phyloP scores from a whole-genome alignment of 2,888 invertebrate genomes.

The Stenotaenia linearis region DNA sequence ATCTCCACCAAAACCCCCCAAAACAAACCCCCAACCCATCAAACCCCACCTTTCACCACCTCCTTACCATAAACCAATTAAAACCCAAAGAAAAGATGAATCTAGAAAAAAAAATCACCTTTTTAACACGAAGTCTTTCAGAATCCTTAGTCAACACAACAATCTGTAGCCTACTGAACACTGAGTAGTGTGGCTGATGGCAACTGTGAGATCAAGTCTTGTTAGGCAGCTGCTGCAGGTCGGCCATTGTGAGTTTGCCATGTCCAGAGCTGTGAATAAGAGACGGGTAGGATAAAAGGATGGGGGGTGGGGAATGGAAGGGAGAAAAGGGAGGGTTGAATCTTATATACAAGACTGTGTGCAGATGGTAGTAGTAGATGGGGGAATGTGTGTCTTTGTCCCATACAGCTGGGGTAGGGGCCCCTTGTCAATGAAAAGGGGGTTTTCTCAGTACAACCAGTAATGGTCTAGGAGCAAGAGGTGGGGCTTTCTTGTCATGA shows the following conservation, averaged over 20 bases:
- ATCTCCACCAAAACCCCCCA: no score
- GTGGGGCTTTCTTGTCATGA: background rate
- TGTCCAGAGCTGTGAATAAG: constrained; percentile 21
- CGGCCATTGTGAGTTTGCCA: background rate
- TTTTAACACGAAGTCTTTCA: background rate
- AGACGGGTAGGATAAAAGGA: constrained; percentile 4
- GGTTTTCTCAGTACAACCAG: constrained; percentile 1
- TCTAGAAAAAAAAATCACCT: background rate
- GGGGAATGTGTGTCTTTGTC: constrained; percentile 17
- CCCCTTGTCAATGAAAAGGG: background rate
- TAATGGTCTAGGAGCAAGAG: background rate
- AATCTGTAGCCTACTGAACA: background rate
- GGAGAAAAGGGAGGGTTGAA: constrained; percentile 18
- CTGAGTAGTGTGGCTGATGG: background rate
- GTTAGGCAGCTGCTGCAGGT: constrained; percentile 14
- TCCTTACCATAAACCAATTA: no score
- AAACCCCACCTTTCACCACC: no score
- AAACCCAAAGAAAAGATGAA: background rate
- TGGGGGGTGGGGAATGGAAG: background rate
- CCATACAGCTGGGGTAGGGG: constrained; percentile 7
- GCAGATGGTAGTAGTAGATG: constrained; percentile 21
- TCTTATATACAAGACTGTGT: constrained; percentile 19
- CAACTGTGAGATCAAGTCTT: constrained; percentile 24
- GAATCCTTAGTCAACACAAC: no score
- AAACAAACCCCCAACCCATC: no score